phyloP scores from a whole-genome alignment of 2,797 vertebrate species.

The Ctenochaetus hawaiiensis region DNA sequence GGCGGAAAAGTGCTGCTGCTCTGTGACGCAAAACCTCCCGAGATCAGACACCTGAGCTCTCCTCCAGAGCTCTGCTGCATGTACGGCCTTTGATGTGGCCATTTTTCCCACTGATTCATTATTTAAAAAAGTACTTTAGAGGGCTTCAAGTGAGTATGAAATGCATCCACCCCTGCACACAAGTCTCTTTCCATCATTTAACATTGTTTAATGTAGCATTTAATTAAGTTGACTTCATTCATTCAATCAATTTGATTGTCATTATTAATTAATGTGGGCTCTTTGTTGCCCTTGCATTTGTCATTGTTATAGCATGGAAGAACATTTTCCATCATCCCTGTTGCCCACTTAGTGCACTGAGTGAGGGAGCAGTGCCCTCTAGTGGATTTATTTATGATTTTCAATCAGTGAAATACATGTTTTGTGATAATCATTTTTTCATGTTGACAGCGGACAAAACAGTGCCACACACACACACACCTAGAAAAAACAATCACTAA shows the following conservation, averaged over 20 bases:
- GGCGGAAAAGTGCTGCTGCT: conserved; percentile 8
- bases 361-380: conserved; percentile 68
- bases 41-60: conserved; percentile 28
- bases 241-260: conserved; percentile 48
- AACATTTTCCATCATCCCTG: conserved; percentile 27
- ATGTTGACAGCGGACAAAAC: conserved; percentile 1
- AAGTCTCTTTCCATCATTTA: conserved; percentile 11
- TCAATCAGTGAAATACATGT: conserved; percentile 27
- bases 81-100: not conserved
- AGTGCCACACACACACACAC: conserved; percentile 23
- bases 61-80: not conserved
- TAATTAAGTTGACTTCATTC: conserved; percentile 45
- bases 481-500: not conserved
- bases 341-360: not conserved
- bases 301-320: conserved; percentile 35
- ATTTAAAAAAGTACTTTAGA: conserved; percentile 15
- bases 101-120: not conserved
- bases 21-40: conserved; percentile 25
- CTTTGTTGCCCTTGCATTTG: conserved; percentile 39
- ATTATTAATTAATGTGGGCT: conserved; percentile 61
- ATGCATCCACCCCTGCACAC: conserved; percentile 4
- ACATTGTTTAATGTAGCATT: conserved; percentile 39
- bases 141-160: conserved; percentile 11
- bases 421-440: conserved; percentile 22
- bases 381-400: conserved; percentile 47